A percentile compares a stretch with the other conserved stretches of the same genome.
Conservation (phyloP, 2,797 vertebrate species). For the Melanotaenia maccullochi region DNA sequence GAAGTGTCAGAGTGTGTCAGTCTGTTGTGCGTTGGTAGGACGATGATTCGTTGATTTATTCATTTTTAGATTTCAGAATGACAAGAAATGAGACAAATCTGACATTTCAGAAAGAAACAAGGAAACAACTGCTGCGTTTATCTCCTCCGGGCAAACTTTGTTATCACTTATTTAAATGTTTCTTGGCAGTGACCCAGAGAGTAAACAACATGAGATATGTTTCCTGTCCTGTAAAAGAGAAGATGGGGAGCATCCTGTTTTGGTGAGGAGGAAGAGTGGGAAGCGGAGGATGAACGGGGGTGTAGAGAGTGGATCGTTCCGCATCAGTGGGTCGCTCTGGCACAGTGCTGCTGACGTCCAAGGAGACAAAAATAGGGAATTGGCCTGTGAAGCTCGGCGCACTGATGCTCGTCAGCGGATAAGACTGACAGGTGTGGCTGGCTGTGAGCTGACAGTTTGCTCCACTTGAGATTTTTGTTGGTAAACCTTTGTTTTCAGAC, state of each 20-base stretch:
- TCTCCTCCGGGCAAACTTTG: not conserved
- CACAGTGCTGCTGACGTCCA: conserved; percentile 70
- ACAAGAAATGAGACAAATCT: no score
- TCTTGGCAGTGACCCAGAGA: conserved; percentile 12
- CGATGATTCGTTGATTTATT: not conserved
- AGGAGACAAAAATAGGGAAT: conserved; percentile 71
- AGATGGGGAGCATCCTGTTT: conserved; percentile 49
- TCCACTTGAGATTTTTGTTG: conserved; percentile 33
- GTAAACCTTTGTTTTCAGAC: conserved; percentile 41
- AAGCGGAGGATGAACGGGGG: conserved; percentile 21
- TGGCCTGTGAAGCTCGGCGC: conserved; percentile 57
- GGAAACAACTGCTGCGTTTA: no score
- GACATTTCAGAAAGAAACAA: no score
- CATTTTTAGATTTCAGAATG: no score
- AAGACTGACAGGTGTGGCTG: conserved; percentile 66
- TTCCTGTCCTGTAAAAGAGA: conserved; percentile 28
- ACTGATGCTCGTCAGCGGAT: conserved; percentile 60
- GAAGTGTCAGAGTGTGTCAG: not conserved
- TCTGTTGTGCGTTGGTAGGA: not conserved
- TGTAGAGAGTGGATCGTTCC: conserved; percentile 61
- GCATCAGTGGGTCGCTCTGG: conserved; percentile 64
- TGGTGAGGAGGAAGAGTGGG: not conserved
- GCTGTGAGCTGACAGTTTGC: conserved; percentile 37
- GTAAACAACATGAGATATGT: conserved; percentile 30
- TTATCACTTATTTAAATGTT: conserved; percentile 9